These are phyloP conservation scores for Aurelia aurita DNA, from an alignment of 30 jellyfish, hydroid and myxozoan species.

Conservation along the genomic window DNA sequence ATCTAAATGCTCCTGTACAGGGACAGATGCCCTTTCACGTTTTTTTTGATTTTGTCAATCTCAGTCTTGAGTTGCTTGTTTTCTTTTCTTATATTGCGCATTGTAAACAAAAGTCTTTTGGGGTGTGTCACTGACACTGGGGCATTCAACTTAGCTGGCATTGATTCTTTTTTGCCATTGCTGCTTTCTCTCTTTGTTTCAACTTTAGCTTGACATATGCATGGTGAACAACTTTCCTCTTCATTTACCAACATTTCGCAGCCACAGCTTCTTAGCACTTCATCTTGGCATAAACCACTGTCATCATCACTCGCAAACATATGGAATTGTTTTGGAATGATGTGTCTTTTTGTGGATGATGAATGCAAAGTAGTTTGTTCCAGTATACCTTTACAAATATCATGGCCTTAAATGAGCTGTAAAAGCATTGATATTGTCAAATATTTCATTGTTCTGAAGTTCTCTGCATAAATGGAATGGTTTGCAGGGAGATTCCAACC, in stretches of 20 bases:
- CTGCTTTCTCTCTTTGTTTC: neutral
- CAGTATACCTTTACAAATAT: slow-evolving; percentile 36
- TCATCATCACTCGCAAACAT: neutral
- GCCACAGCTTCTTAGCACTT: neutral
- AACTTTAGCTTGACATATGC: neutral
- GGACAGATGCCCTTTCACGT: neutral
- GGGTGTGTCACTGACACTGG: slow-evolving; percentile 16
- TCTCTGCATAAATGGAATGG: slow-evolving; percentile 15
- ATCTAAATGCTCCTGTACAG: neutral
- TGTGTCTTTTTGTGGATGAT: neutral
- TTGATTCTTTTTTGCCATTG: neutral
- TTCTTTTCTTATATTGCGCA: slow-evolving; percentile 9
- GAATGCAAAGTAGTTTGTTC: slow-evolving; percentile 7
- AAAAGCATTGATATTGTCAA: slow-evolving; percentile 14
- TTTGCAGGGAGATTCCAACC: slow-evolving; percentile 53
- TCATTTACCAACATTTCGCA: neutral
- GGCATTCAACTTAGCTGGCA: slow-evolving; percentile 33
- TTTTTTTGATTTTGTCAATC: neutral
- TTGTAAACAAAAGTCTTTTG: slow-evolving; percentile 9
- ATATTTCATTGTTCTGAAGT: slow-evolving; percentile 14
- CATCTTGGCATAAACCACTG: neutral
- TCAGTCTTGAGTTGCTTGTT: slow-evolving; percentile 2
- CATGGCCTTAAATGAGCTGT: neutral
- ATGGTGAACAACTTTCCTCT: neutral
- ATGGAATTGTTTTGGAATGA: neutral